Evolutionary conservation across 2,797 vertebrate species (phyloP).

Genomic region (Borostomias antarcticus): DNA sequence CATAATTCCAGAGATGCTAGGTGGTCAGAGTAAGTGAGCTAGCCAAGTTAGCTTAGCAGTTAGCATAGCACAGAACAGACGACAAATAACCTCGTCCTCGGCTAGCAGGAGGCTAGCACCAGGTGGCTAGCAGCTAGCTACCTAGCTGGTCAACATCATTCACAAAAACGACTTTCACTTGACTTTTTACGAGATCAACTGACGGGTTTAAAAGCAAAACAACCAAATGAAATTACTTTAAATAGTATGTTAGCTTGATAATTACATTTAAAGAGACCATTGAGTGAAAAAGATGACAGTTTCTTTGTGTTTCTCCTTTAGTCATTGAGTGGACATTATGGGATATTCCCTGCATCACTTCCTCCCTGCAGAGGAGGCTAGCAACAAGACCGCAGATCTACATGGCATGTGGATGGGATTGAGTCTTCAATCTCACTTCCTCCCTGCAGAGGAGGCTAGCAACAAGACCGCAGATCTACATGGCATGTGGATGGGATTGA

Average conservation of each 20-base stretch:
- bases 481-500: too few relatives aligned
- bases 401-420: background rate
- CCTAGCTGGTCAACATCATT: slow-evolving; percentile 3
- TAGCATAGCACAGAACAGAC: background rate
- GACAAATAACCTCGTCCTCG: background rate
- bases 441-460: too few relatives aligned
- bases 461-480: too few relatives aligned
- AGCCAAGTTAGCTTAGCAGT: background rate
- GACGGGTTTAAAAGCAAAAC: background rate
- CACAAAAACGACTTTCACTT: background rate
- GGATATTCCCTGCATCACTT: slow-evolving; percentile 79
- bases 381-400: slow-evolving; percentile 15
- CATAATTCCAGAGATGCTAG: background rate
- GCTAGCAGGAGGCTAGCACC: slow-evolving; percentile 1
- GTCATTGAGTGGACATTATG: slow-evolving; percentile 75
- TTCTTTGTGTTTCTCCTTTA: slow-evolving; percentile 78
- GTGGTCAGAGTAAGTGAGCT: background rate
- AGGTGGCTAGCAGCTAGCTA: background rate
- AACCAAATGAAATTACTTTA: background rate
- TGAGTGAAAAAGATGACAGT: slow-evolving; percentile 44
- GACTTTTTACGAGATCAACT: slow-evolving; percentile 20
- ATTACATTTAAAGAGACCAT: slow-evolving; percentile 33
- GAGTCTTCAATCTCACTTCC: too few relatives aligned
- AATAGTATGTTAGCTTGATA: background rate
- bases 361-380: slow-evolving; percentile 57